These are phyloP conservation scores for Poecilia gillii DNA, from an alignment of 2,797 vertebrate genomes.

Conservation along the genomic window DNA sequence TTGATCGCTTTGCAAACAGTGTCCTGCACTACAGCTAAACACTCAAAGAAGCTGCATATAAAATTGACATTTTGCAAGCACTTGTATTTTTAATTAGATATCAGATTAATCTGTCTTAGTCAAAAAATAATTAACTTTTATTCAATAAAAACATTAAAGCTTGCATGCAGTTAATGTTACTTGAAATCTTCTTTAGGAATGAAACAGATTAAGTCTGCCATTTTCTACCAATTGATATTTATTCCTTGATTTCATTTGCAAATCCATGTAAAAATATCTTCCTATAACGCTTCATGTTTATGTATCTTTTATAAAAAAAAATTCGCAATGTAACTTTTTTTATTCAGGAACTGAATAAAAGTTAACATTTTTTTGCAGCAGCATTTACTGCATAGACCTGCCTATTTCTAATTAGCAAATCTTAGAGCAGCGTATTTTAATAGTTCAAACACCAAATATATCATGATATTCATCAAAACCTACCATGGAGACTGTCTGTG, in stretches of 20 bases:
- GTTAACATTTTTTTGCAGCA: background rate
- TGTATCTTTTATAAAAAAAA: background rate
- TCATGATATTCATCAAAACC: background rate
- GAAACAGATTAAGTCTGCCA: background rate
- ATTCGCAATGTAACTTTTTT: background rate
- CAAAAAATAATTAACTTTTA: background rate
- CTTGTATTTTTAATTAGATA: background rate
- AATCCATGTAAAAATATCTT: background rate
- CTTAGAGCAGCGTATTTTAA: background rate
- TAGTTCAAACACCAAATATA: background rate
- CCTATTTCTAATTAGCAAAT: background rate
- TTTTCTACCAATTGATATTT: background rate
- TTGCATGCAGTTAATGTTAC: background rate
- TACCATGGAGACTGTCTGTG: background rate
- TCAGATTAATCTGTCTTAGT: background rate
- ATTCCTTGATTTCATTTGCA: background rate
- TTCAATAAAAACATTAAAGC: background rate
- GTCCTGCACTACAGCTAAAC: background rate
- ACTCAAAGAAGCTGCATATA: background rate
- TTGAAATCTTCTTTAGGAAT: background rate
- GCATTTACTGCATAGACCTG: background rate
- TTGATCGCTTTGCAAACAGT: background rate
- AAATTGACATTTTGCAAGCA: background rate
- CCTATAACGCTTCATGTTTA: too few relatives aligned
- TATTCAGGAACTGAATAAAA: background rate